phyloP scores from a whole-genome alignment of 2,888 invertebrate species.

The Bhutanitis thaidina region DNA sequence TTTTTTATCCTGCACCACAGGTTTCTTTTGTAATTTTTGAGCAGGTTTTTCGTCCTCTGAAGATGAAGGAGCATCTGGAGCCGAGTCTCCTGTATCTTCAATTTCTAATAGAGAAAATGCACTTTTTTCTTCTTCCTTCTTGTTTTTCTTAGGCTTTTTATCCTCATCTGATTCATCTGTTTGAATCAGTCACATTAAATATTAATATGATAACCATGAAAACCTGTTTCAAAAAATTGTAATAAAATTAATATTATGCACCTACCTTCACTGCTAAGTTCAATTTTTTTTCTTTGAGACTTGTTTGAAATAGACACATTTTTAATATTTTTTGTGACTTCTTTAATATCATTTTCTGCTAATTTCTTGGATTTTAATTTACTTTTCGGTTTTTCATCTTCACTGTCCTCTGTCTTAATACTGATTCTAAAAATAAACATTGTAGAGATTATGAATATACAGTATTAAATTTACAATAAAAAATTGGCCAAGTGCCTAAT shows the following conservation, averaged over 20 bases:
- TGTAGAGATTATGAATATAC: neutral
- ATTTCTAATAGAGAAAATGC: constrained; percentile 85
- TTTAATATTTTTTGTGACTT: constrained; percentile 78
- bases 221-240: too few relatives aligned
- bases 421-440: constrained; percentile 42
- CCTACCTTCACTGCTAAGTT: constrained; percentile 57
- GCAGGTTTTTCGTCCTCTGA: constrained; percentile 67
- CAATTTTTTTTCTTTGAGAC: constrained; percentile 65
- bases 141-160: constrained; percentile 64
- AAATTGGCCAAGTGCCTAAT: too few relatives aligned
- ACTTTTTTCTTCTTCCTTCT: constrained; percentile 75
- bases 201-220: too few relatives aligned
- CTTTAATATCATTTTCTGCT: constrained; percentile 69
- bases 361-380: constrained; percentile 74
- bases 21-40: constrained; percentile 56
- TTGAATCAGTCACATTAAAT: neutral
- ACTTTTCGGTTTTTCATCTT: constrained; percentile 67
- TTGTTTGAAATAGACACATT: constrained; percentile 80
- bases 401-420: constrained; percentile 69
- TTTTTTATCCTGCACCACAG: constrained; percentile 56
- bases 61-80: constrained; percentile 61
- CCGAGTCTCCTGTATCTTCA: constrained; percentile 80
- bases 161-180: constrained; percentile 68
- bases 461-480: too few relatives aligned
- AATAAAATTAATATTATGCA: neutral